Percentiles rank a stretch among this genome's conserved stretches.
Evolutionary conservation across 2,888 invertebrate genomes (phyloP).

Genomic region (Chrysolina haemoptera): DNA sequence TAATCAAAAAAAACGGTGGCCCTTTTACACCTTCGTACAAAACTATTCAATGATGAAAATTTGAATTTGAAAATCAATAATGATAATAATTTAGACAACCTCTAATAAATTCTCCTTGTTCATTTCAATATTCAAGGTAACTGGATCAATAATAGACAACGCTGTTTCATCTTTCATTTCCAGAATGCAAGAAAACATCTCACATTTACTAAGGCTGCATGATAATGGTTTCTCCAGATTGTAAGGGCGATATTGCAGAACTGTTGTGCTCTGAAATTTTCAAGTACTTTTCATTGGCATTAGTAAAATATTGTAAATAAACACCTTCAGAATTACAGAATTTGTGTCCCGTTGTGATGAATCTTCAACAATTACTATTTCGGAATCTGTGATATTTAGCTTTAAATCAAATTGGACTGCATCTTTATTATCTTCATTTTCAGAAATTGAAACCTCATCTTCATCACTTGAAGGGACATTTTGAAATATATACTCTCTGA

Average conservation of each 20-base stretch:
- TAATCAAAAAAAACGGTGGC: too few species aligned
- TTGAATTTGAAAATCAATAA: neutral
- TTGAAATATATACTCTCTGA: conserved; percentile 82
- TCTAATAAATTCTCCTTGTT: conserved; percentile 72
- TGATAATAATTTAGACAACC: conserved; percentile 51
- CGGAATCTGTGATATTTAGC: conserved; percentile 95
- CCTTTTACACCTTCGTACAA: too few species aligned
- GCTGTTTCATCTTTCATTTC: conserved; percentile 92
- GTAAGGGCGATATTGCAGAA: conserved; percentile 83
- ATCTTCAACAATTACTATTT: conserved; percentile 94
- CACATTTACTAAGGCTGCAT: conserved; percentile 90
- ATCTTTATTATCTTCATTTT: conserved; percentile 52
- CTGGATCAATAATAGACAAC: conserved; percentile 94
- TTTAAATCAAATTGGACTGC: conserved; percentile 83
- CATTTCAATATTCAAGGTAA: conserved; percentile 83
- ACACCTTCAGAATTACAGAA: conserved; percentile 89
- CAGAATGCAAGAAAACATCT: conserved; percentile 92
- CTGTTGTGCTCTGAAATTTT: conserved; percentile 83
- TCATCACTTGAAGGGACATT: conserved; percentile 52
- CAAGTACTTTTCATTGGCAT: conserved; percentile 8
- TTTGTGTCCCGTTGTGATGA: conserved; percentile 90
- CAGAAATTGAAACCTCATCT: conserved; percentile 31
- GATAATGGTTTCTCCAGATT: conserved; percentile 83
- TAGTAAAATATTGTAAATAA: neutral
- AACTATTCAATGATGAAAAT: too few species aligned